A percentile compares a stretch with the other conserved stretches of the same genome.
phyloP scores from a whole-genome alignment of 2,888 invertebrate species.

The Nowickia ferox region DNA sequence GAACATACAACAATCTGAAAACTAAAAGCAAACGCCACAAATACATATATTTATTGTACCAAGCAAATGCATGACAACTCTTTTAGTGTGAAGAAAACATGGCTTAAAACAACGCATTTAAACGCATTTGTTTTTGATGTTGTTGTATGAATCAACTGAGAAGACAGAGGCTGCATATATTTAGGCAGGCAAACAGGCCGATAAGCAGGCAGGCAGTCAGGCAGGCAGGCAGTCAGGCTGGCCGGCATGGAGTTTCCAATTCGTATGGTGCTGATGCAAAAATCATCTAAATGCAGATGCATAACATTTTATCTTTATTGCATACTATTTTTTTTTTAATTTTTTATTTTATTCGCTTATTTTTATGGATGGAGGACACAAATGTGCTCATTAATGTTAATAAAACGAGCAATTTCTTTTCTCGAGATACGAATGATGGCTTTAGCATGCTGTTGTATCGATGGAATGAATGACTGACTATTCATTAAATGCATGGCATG shows the following conservation, averaged over 20 bases:
- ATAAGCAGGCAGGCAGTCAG: constrained; percentile 2
- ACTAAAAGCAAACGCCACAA: constrained; percentile 24
- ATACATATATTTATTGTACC: neutral
- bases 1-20: constrained; percentile 53
- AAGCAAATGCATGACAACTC: constrained; percentile 67
- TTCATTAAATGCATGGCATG: constrained; percentile 45
- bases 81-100: constrained; percentile 65
- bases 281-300: constrained; percentile 65
- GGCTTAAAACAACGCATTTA: constrained; percentile 63
- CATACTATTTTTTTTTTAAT: constrained; percentile 22
- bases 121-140: constrained; percentile 47
- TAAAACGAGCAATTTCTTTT: constrained; percentile 70
- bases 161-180: constrained; percentile 23
- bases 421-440: constrained; percentile 68
- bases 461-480: constrained; percentile 60
- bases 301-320: constrained; percentile 72
- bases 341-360: constrained; percentile 11
- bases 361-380: constrained; percentile 69
- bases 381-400: constrained; percentile 72
- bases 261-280: constrained; percentile 47
- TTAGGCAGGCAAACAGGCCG: neutral
- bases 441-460: constrained; percentile 47
- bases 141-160: constrained; percentile 2
- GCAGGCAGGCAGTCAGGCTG: neutral
- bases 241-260: constrained; percentile 21